Conservation (phyloP, 2,888 invertebrate species). For the Xiphydria camelus region DNA sequence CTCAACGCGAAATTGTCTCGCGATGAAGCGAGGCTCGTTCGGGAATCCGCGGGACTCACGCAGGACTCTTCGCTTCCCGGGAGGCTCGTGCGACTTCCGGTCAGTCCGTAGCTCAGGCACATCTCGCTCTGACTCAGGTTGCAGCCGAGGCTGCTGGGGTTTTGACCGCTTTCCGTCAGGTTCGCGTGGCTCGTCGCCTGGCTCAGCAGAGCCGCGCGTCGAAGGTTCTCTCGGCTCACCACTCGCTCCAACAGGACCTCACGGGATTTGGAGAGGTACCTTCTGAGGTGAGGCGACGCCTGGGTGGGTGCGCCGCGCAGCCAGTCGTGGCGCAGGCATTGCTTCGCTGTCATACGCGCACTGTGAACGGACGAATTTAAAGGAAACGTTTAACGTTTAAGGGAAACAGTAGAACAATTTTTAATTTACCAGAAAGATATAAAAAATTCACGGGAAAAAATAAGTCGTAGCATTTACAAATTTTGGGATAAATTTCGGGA, state of each 20-base stretch:
- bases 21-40: slow-evolving; percentile 46
- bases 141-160: slow-evolving; percentile 30
- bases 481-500: too few relatives aligned
- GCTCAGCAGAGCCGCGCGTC: slow-evolving; percentile 50
- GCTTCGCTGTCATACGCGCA: slow-evolving; percentile 63
- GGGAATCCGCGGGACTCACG: slow-evolving; percentile 48
- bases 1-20: slow-evolving; percentile 37
- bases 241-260: slow-evolving; percentile 60
- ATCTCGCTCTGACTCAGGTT: slow-evolving; percentile 59
- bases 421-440: slow-evolving; percentile 9
- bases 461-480: too few relatives aligned
- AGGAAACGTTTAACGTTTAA: too few relatives aligned
- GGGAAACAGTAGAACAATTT: too few relatives aligned
- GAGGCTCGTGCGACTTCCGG: slow-evolving; percentile 37
- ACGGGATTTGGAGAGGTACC: slow-evolving; percentile 60
- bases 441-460: too few relatives aligned
- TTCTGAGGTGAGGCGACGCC: slow-evolving; percentile 54
- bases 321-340: slow-evolving; percentile 67
- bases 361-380: slow-evolving; percentile 58
- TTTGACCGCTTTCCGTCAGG: slow-evolving; percentile 29
- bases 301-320: slow-evolving; percentile 56
- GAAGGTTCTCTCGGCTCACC: slow-evolving; percentile 52
- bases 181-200: slow-evolving; percentile 50
- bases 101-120: slow-evolving; percentile 51
- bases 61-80: slow-evolving; percentile 43